phyloP scores from a whole-genome alignment of 2,888 invertebrate genomes.

The Drosophila paranaensis region DNA sequence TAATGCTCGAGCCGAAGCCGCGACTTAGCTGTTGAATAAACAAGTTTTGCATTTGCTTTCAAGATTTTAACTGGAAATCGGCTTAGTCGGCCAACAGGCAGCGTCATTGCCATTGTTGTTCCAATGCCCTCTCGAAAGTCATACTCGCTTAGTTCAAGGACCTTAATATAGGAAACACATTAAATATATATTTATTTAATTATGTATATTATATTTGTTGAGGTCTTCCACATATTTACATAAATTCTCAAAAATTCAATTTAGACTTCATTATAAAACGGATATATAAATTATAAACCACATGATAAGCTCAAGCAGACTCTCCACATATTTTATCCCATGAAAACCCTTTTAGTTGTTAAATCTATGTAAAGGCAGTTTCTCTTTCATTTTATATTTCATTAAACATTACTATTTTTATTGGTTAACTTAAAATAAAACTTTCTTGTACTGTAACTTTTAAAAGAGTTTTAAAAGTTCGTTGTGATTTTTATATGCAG shows the following conservation, averaged over 20 bases:
- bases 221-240: background rate
- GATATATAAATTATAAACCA: no score
- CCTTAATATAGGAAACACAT: no score
- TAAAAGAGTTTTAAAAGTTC: background rate
- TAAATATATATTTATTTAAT: background rate
- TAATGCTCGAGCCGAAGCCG: constrained; percentile 50
- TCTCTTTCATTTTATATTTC: no score
- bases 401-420: no score
- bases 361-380: no score
- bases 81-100: constrained; percentile 56
- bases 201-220: background rate
- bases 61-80: constrained; percentile 70
- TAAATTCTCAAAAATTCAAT: no score
- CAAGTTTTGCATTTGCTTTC: constrained; percentile 73
- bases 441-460: background rate
- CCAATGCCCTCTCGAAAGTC: constrained; percentile 29
- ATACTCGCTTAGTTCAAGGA: constrained; percentile 8
- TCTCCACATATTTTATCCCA: no score
- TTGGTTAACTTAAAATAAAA: no score
- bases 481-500: background rate
- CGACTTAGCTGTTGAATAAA: constrained; percentile 75
- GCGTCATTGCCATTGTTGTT: constrained; percentile 34
- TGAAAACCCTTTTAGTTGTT: no score
- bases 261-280: no score
- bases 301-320: no score